These are phyloP conservation scores for Monoplex corrugatus DNA, from an alignment of 2,888 invertebrate species.

Conservation along the genomic window DNA sequence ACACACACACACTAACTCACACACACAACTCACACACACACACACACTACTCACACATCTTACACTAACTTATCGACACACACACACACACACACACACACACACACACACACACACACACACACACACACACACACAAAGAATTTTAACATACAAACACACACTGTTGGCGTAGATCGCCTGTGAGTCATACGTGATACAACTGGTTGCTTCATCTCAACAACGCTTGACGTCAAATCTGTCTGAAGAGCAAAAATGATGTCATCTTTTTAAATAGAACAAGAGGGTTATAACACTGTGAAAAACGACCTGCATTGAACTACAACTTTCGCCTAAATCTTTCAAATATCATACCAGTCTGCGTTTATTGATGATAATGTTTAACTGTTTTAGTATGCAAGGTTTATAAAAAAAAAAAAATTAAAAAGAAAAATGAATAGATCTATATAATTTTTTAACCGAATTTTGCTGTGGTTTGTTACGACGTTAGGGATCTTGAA, in stretches of 20 bases:
- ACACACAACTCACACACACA: neutral
- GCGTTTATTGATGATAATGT: too few species aligned
- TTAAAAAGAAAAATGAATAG: too few species aligned
- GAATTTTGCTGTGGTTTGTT: too few species aligned
- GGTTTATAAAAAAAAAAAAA: neutral
- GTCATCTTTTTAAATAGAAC: neutral
- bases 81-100: slow-evolving; percentile 25
- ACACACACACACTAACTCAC: neutral
- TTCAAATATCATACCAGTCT: neutral
- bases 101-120: neutral
- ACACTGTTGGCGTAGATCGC: too few species aligned
- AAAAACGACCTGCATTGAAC: too few species aligned
- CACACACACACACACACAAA: neutral
- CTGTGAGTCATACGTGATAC: too few species aligned
- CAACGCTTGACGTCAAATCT: too few species aligned
- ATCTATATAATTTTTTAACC: too few species aligned
- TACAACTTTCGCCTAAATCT: too few species aligned
- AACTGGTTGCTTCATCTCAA: too few species aligned
- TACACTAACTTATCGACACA: neutral
- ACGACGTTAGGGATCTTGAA: too few species aligned
- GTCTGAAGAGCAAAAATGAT: too few species aligned
- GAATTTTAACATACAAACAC: neutral
- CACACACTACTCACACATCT: neutral
- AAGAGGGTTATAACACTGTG: neutral
- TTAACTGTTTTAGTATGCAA: neutral